phyloP scores from a whole-genome alignment of 2,113 vertebrate genomes.

The Tachuris rubrigastra region DNA sequence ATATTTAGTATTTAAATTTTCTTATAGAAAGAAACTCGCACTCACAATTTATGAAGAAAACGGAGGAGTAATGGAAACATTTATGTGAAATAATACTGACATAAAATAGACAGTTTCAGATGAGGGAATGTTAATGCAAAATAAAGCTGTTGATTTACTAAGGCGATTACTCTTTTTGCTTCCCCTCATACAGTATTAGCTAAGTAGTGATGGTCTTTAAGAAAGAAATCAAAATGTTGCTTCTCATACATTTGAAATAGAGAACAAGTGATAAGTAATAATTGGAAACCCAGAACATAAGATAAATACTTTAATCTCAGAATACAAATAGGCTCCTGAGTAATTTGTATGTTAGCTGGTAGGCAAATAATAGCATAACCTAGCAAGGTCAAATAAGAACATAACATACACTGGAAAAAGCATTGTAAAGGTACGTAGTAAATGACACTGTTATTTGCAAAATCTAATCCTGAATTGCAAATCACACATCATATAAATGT shows the following conservation, averaged over 20 bases:
- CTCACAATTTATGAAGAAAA: background rate
- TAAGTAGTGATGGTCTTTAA: background rate
- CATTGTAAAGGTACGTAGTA: background rate
- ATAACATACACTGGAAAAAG: background rate
- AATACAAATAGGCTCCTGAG: background rate
- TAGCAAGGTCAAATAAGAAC: background rate
- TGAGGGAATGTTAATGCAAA: background rate
- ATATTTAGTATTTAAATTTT: background rate
- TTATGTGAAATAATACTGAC: background rate
- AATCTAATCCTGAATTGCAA: background rate
- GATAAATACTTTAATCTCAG: constrained; percentile 1
- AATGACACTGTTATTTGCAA: background rate
- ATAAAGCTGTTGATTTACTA: background rate
- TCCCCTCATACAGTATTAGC: background rate
- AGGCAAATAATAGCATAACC: background rate
- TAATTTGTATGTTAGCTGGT: background rate
- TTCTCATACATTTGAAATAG: background rate
- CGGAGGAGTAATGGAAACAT: background rate
- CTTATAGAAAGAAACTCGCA: background rate
- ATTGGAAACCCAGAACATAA: background rate
- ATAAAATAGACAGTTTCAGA: background rate
- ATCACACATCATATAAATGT: background rate
- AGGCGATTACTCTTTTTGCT: background rate
- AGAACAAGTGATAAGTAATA: background rate
- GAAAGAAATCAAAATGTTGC: background rate